These are phyloP conservation scores for Meghimatium bilineatum DNA, from an alignment of 2,888 invertebrate genomes.

Conservation along the genomic window DNA sequence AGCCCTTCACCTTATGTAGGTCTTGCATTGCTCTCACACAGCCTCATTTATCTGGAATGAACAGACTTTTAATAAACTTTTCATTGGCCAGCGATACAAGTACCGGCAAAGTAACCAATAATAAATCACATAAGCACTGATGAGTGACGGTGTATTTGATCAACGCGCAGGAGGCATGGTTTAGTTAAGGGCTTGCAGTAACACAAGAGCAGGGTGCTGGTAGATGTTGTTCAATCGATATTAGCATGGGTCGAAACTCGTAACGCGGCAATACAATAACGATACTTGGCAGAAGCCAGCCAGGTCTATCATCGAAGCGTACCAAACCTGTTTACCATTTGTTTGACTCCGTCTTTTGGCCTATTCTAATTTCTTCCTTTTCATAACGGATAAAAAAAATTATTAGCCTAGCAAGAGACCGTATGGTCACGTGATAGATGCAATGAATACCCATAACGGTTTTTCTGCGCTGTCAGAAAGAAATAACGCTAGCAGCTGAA, in stretches of 20 bases:
- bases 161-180: too few species aligned
- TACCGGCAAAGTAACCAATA: too few species aligned
- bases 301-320: constrained; percentile 7
- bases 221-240: not conserved
- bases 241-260: not conserved
- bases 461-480: too few species aligned
- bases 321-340: constrained; percentile 8
- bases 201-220: not conserved
- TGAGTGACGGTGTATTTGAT: too few species aligned
- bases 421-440: not conserved
- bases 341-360: not conserved
- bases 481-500: too few species aligned
- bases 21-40: not conserved
- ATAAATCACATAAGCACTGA: too few species aligned
- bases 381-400: not conserved
- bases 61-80: too few species aligned
- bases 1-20: too few species aligned
- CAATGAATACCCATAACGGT: not conserved
- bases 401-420: not conserved
- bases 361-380: not conserved
- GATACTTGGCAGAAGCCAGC: not conserved
- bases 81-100: too few species aligned
- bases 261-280: not conserved
- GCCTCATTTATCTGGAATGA: too few species aligned
- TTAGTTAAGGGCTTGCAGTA: too few species aligned